These are phyloP conservation scores for Drosophila fulvimacula DNA, from an alignment of 2,888 invertebrate genomes.

Conservation along the genomic window DNA sequence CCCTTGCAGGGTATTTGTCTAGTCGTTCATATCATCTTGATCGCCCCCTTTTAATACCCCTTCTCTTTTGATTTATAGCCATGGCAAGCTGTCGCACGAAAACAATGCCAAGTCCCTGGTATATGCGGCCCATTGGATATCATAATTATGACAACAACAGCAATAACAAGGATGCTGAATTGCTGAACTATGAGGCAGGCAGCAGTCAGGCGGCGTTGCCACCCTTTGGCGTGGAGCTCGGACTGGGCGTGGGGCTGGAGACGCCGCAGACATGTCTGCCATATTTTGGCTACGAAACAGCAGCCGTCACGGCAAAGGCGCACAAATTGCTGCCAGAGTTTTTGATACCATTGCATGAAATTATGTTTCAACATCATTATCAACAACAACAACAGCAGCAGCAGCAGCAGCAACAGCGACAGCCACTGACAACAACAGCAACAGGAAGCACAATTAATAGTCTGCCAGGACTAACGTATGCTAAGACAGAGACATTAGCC, in stretches of 20 bases:
- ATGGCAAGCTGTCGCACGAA: slow-evolving; percentile 71
- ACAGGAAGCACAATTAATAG: slow-evolving; percentile 60
- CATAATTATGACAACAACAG: slow-evolving; percentile 68
- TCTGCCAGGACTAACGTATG: slow-evolving; percentile 43
- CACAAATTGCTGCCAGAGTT: slow-evolving; percentile 76
- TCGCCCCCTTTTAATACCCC: background rate
- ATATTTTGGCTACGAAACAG: slow-evolving; percentile 71
- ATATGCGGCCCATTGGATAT: slow-evolving; percentile 75
- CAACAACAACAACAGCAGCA: slow-evolving; percentile 65
- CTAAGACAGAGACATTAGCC: slow-evolving; percentile 63
- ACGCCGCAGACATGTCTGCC: slow-evolving; percentile 74
- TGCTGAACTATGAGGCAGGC: slow-evolving; percentile 48
- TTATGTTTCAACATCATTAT: slow-evolving; percentile 77
- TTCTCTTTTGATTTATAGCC: slow-evolving; percentile 65
- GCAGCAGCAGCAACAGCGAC: slow-evolving; percentile 49
- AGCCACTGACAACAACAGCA: slow-evolving; percentile 38
- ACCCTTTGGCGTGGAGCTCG: slow-evolving; percentile 36
- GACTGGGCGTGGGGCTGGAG: slow-evolving; percentile 18
- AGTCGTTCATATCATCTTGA: background rate
- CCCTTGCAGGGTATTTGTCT: background rate
- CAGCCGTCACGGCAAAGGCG: slow-evolving; percentile 45
- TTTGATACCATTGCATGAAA: slow-evolving; percentile 78
- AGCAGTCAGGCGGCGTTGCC: slow-evolving; percentile 39
- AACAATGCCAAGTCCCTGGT: slow-evolving; percentile 74
- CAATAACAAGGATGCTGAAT: slow-evolving; percentile 47